phyloP scores from a whole-genome alignment of 2,113 vertebrate genomes.

The Orthochromis indermauri region DNA sequence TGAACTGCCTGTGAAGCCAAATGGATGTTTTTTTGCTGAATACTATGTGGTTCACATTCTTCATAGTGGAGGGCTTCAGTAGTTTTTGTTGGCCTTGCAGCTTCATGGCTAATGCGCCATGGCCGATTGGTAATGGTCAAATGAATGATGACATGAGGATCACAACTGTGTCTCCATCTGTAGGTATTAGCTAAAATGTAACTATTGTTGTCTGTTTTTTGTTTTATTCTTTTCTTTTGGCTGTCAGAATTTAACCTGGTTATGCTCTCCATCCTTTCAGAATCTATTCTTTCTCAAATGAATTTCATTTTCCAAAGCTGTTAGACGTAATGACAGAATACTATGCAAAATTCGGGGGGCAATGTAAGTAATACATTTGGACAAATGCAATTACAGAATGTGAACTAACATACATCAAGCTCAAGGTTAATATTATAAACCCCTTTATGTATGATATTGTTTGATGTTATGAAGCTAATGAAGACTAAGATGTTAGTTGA shows the following conservation, averaged over 20 bases:
- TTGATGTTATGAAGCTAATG: not conserved
- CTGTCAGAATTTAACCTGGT: not conserved
- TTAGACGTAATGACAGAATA: not conserved
- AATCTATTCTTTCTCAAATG: not conserved
- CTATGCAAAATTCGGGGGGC: not conserved
- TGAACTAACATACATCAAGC: not conserved
- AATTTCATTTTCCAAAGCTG: not conserved
- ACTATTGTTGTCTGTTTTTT: not conserved
- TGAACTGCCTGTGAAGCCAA: slow-evolving; percentile 9
- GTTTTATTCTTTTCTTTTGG: not conserved
- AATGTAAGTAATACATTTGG: not conserved
- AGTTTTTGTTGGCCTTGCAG: not conserved
- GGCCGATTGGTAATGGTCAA: slow-evolving; percentile 33
- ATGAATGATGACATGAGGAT: slow-evolving; percentile 30
- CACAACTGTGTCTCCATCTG: not conserved
- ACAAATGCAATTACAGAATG: not conserved
- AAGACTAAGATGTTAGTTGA: not conserved
- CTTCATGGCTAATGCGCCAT: slow-evolving; percentile 16
- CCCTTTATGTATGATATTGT: not conserved
- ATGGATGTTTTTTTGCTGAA: not conserved
- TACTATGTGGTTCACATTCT: not conserved
- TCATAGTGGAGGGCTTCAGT: slow-evolving; percentile 14
- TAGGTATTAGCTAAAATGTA: not conserved
- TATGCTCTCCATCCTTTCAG: not conserved
- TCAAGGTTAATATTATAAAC: not conserved